Evolutionary conservation across 1,140 invertebrate genomes (phyloP).

Genomic region (Brachionus rotundiformis): DNA sequence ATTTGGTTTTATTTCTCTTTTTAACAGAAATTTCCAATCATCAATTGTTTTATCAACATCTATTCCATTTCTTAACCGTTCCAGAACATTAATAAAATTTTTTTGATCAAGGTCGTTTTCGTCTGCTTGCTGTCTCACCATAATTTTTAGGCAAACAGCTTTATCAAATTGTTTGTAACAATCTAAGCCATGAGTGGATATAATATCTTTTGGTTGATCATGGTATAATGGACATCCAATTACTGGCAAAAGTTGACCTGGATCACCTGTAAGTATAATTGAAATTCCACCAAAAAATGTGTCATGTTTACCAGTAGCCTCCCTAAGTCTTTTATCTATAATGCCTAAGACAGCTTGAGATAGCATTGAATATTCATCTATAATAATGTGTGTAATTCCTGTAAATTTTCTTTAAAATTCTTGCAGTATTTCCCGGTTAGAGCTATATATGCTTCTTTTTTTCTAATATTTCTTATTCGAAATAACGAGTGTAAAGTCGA

Average conservation of each 20-base stretch:
- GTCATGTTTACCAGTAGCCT: background rate
- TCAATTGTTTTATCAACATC: background rate
- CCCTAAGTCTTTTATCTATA: background rate
- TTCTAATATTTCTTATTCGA: background rate
- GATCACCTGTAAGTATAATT: background rate
- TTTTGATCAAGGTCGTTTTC: background rate
- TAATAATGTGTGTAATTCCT: background rate
- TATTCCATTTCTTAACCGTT: background rate
- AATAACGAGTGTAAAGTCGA: background rate
- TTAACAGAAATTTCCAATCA: slow-evolving; percentile 5
- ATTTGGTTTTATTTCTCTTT: slow-evolving; percentile 4
- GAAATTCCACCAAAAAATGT: background rate
- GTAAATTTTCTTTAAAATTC: background rate
- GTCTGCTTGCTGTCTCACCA: background rate
- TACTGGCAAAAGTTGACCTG: background rate
- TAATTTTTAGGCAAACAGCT: background rate
- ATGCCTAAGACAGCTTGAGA: background rate
- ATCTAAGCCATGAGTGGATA: background rate
- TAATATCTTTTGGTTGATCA: background rate
- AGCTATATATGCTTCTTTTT: background rate
- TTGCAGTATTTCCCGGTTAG: background rate
- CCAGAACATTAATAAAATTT: background rate
- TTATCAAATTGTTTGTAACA: background rate
- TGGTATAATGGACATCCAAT: background rate
- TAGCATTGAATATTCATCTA: background rate